Percentiles rank a stretch among this genome's conserved stretches.
phyloP scores from a whole-genome alignment of 2,797 vertebrate species.

The Sebastes hubbsi region DNA sequence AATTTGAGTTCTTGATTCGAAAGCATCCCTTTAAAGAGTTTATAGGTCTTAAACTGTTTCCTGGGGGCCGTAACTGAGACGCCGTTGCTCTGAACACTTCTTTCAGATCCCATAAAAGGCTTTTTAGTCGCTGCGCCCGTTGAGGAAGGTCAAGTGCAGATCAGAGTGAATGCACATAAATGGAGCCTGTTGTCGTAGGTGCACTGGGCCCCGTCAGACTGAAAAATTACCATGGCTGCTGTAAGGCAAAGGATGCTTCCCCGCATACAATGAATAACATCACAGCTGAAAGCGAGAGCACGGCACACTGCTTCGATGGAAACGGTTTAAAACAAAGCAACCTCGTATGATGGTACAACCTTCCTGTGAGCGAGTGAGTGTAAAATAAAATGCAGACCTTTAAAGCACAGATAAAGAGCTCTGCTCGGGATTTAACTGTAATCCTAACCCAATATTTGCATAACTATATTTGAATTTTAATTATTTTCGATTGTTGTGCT shows the following conservation, averaged over 20 bases:
- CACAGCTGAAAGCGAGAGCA: conserved; percentile 24
- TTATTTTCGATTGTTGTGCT: conserved; percentile 38
- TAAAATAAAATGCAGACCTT: conserved; percentile 26
- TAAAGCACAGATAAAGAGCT: conserved; percentile 21
- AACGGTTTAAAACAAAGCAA: conserved; percentile 30
- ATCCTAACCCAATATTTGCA: conserved; percentile 50
- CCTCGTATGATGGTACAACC: not conserved
- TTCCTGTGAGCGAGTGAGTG: not conserved
- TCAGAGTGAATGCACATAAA: conserved; percentile 69
- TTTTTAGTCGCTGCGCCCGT: conserved; percentile 57
- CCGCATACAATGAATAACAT: conserved; percentile 65
- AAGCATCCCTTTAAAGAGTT: conserved; percentile 61
- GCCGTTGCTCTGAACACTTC: conserved; percentile 41
- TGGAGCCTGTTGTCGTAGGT: conserved; percentile 58
- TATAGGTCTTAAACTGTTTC: conserved; percentile 59
- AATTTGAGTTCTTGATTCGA: conserved; percentile 54
- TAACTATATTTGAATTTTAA: conserved; percentile 44
- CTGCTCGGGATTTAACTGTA: conserved; percentile 40
- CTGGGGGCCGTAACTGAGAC: conserved; percentile 30
- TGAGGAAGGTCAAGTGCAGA: conserved; percentile 73
- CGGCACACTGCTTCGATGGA: conserved; percentile 3
- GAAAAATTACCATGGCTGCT: conserved; percentile 67
- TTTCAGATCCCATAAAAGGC: conserved; percentile 62
- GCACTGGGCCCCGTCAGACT: conserved; percentile 62
- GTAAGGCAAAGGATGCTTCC: conserved; percentile 51